Percentiles rank a stretch among this genome's conserved stretches.
These are phyloP conservation scores for Eudemis profundana DNA, from an alignment of 2,888 invertebrate genomes.

Conservation along the genomic window DNA sequence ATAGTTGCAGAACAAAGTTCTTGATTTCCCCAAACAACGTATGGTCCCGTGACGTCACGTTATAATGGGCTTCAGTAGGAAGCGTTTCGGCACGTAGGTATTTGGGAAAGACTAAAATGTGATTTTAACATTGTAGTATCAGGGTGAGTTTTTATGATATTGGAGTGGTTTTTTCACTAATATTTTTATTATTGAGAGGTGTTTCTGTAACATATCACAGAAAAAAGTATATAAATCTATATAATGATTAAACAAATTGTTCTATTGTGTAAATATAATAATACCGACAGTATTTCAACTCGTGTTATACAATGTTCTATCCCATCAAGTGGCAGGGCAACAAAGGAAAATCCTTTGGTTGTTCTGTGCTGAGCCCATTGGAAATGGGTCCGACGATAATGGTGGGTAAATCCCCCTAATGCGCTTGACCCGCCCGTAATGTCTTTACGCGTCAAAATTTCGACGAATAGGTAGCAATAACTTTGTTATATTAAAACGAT, in stretches of 20 bases:
- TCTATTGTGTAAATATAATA: not conserved
- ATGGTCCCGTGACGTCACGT: no score
- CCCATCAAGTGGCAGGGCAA: slow-evolving; percentile 39
- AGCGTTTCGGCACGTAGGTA: no score
- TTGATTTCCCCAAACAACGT: no score
- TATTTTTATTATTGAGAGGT: no score
- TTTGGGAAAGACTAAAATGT: no score
- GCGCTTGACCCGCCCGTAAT: slow-evolving; percentile 44
- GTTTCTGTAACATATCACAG: no score
- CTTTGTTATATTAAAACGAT: slow-evolving; percentile 36
- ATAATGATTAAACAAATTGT: not conserved
- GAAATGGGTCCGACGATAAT: slow-evolving; percentile 43
- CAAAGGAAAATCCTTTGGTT: slow-evolving; percentile 42
- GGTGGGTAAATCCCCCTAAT: slow-evolving; percentile 43
- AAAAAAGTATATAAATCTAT: no score
- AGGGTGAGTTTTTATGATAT: no score
- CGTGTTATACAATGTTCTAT: slow-evolving; percentile 24
- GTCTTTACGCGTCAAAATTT: slow-evolving; percentile 43
- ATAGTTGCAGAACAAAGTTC: no score
- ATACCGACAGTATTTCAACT: slow-evolving; percentile 15
- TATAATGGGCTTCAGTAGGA: no score
- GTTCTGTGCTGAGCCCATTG: slow-evolving; percentile 44
- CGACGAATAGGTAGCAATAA: slow-evolving; percentile 39
- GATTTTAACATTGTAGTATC: no score
- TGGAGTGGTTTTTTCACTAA: no score